Percentiles rank a stretch among this genome's conserved stretches.
Evolutionary conservation across 1,140 invertebrate species (phyloP).

Genomic region (Agrypnia vestita): DNA sequence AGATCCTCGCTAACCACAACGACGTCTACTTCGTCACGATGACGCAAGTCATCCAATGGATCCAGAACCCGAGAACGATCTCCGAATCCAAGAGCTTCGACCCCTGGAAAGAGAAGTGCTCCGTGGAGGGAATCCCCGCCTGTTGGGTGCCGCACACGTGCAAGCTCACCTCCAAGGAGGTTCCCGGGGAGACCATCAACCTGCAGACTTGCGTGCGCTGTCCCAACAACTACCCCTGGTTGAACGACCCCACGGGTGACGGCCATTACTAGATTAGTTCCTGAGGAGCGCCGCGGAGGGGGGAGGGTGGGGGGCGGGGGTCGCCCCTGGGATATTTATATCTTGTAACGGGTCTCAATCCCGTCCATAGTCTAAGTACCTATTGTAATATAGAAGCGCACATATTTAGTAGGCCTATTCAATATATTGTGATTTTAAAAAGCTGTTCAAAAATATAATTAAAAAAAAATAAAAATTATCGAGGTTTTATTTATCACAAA

Average conservation of each 20-base stretch:
- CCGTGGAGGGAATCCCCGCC: constrained; percentile 83
- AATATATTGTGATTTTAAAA: constrained; percentile 73
- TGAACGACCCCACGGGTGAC: constrained; percentile 93
- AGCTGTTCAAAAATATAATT: constrained; percentile 71
- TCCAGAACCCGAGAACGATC: constrained; percentile 91
- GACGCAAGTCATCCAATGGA: constrained; percentile 97
- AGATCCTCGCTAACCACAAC: constrained; percentile 88
- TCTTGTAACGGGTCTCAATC: constrained; percentile 72
- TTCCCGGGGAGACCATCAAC: constrained; percentile 93
- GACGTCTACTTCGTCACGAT: constrained; percentile 98
- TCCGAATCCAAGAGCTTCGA: constrained; percentile 92
- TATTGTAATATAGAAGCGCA: constrained; percentile 74
- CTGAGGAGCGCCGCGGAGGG: constrained; percentile 59
- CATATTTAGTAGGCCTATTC: constrained; percentile 74
- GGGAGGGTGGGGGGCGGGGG: constrained; percentile 53
- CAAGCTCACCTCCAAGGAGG: constrained; percentile 92
- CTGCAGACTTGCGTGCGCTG: constrained; percentile 94
- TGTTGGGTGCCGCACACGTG: constrained; percentile 93
- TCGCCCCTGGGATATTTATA: constrained; percentile 56
- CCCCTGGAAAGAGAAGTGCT: constrained; percentile 94
- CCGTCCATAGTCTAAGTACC: constrained; percentile 73
- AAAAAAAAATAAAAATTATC: constrained; percentile 66
- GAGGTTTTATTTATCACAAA: constrained; percentile 38
- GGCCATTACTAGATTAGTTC: constrained; percentile 85
- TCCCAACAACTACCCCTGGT: constrained; percentile 95